Evolutionary conservation across 2,113 vertebrate species (phyloP), one percentile per base, ranked within the genome.

Genomic region (Lampris incognitus): DNA sequence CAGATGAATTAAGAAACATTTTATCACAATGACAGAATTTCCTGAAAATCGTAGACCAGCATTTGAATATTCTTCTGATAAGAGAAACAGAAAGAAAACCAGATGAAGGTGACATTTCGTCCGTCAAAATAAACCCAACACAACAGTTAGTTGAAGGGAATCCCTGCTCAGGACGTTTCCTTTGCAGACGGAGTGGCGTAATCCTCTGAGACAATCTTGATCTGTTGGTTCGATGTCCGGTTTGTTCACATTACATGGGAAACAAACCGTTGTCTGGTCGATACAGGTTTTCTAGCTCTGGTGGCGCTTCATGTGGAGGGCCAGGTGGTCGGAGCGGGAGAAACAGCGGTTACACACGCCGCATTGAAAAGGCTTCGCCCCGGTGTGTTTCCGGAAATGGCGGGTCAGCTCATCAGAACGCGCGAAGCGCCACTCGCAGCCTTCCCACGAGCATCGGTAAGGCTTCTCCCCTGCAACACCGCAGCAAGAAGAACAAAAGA

Each of bases 271-370:
- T 62, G 9, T n/a, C 9, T 24, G 49, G 66, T 11, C 37, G 58
- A n/a, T 6, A 11, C 2, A 10, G 68, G 9, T 68, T 40, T 66
- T 81, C 89, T 91, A 99, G 91, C 95, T 97, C 95, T 97, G 97
- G 86, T 99, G 98, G 85, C 97, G 94, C 93, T 99, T 99, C 97
- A 98, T 98, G 94, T 99, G 98, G 64, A 99, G 94, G 40, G 98
- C 97, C 93, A 99, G 95, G 94, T 99, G 98, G 61, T 99, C 98
- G 0, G 98, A 99, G 84, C 98, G 97, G 2, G 97, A 98, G 94
- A 99, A 99, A 83, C 97, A 96, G 77, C 98, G 97, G 90, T 92
- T 97, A 86, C 97, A 99, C 82, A 97, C 96, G 0, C 87, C 90
- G 2, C 98, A 99, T 93, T 97, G 97, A 92, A 99, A 99, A 11